A percentile compares a stretch with the other conserved stretches of the same genome.
Conservation (phyloP, 2,113 vertebrate species). For the Dasyprocta punctata region DNA sequence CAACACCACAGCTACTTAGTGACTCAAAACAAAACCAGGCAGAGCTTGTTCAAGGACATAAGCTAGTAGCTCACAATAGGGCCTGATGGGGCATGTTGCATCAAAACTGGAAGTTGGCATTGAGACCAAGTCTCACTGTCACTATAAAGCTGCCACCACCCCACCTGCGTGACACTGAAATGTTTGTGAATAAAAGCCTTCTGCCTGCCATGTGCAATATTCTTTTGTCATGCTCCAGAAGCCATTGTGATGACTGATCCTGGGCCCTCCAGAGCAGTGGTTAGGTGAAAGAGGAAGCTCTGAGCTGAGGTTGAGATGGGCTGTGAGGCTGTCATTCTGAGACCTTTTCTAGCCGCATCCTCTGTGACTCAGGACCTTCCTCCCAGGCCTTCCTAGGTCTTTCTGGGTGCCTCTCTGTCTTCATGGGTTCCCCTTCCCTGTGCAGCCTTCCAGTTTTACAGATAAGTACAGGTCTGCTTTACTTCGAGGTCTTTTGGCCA, state of each 20-base stretch:
- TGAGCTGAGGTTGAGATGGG: background rate
- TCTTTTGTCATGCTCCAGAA: background rate
- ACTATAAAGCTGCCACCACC: background rate
- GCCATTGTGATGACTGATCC: background rate
- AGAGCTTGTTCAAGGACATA: constrained; percentile 44
- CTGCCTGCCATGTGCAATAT: background rate
- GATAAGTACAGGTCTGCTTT: background rate
- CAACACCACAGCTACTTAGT: background rate
- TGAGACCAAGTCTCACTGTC: background rate
- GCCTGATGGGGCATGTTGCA: constrained; percentile 56
- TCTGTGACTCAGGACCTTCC: background rate
- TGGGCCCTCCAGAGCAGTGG: background rate
- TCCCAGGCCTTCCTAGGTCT: background rate
- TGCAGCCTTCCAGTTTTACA: background rate
- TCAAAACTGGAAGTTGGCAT: constrained; percentile 69
- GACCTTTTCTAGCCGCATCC: background rate
- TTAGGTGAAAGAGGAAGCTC: background rate
- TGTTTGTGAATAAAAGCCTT: background rate
- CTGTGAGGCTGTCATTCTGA: background rate
- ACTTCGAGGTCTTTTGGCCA: background rate
- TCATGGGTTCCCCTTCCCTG: background rate
- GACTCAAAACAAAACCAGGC: constrained; percentile 40
- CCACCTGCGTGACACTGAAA: background rate
- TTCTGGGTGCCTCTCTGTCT: background rate
- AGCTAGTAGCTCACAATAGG: constrained; percentile 34